Base-by-base conservation (phyloP, 2,113 vertebrate species). In the Pomatorhinus ruficollis region DNA sequence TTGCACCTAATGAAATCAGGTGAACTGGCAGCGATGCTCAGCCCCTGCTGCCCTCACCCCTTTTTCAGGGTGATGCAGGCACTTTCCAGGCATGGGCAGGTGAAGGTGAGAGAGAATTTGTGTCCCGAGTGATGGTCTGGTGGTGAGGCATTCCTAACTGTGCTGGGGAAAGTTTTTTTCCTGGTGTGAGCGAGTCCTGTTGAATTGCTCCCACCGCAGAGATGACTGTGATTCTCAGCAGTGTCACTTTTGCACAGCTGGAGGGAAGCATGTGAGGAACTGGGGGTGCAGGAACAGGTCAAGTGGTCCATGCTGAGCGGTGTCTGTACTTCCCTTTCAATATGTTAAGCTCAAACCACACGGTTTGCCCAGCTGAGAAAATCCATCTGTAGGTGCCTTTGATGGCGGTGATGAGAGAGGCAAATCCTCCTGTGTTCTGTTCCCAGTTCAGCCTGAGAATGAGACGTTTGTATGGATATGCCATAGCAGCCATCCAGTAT, bases 1-100 rank as follows among this genome's bases (percentile, higher is more conserved):
- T 65, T 56, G 22, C 49, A 10, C 70, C 78, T 64, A 4, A 27
- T 30, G 52, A 49, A 44, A 47, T 70, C 2, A 8, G 66, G 47
- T 5, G 11, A 68, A 11, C 5, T 0, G 7, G n/a, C 18, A 0
- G 45, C 0, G 0, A 18, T 1, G 9, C 64, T 53, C 27, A 5
- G 52, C 6, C 2, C 42, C 40, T 0, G 0, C 65, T 40, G 11
- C 45, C 22, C 63, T 93, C 10, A 1, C 25, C 16, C 21, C 6
- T 27, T 61, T 25, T 24, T 49, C 5, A 4, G 56, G 33, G 64
- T 5, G 12, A 12, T 9, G 15, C 13, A 25, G 52, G 25, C 4
- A 1, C 52, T 77, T 42, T 2, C 49, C 4, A 11, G 69, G 28
- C 33, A 59, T 8, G 4, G 25, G 16, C 1, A 9, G 19, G 27